Evolutionary conservation across 2,113 vertebrate species (phyloP).

Genomic region (Grammomys dolichurus): DNA sequence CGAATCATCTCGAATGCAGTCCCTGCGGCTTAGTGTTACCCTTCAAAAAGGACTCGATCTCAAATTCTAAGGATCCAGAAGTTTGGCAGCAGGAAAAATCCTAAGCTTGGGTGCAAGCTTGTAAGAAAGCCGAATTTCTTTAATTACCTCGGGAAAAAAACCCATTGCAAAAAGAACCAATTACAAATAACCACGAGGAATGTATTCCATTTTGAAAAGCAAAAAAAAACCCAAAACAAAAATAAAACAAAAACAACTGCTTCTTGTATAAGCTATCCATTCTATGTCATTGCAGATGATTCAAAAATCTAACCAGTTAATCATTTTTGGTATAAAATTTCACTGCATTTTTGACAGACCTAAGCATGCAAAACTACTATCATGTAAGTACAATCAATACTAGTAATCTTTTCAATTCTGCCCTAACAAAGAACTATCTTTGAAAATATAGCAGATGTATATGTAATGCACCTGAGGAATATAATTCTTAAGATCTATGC

Average conservation of each 20-base stretch:
- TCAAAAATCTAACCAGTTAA: slow-evolving; percentile 2
- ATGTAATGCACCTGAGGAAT: neutral
- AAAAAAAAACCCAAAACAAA: no score
- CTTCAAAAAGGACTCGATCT: slow-evolving; percentile 3
- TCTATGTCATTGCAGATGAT: neutral
- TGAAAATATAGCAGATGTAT: slow-evolving; percentile 25
- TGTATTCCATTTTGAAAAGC: slow-evolving; percentile 49
- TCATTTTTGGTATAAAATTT: slow-evolving; percentile 48
- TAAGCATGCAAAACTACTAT: slow-evolving; percentile 29
- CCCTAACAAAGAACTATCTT: slow-evolving; percentile 14
- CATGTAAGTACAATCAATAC: slow-evolving; percentile 1
- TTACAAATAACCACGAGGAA: slow-evolving; percentile 24
- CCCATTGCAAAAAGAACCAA: slow-evolving; percentile 52
- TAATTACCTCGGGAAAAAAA: neutral
- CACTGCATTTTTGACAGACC: slow-evolving; percentile 39
- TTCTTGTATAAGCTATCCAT: slow-evolving; percentile 24
- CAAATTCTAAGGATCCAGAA: slow-evolving; percentile 40
- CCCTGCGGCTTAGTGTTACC: neutral
- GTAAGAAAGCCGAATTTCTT: slow-evolving; percentile 33
- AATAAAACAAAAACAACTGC: neutral
- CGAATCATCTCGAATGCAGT: slow-evolving; percentile 47
- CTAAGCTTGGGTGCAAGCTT: slow-evolving; percentile 18
- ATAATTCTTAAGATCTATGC: neutral
- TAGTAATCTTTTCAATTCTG: neutral
- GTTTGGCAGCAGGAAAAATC: slow-evolving; percentile 22